Percentiles rank a stretch among this genome's conserved stretches.
These are phyloP conservation scores for Notiomystis cincta DNA, from an alignment of 2,113 vertebrate species.

Conservation along the genomic window DNA sequence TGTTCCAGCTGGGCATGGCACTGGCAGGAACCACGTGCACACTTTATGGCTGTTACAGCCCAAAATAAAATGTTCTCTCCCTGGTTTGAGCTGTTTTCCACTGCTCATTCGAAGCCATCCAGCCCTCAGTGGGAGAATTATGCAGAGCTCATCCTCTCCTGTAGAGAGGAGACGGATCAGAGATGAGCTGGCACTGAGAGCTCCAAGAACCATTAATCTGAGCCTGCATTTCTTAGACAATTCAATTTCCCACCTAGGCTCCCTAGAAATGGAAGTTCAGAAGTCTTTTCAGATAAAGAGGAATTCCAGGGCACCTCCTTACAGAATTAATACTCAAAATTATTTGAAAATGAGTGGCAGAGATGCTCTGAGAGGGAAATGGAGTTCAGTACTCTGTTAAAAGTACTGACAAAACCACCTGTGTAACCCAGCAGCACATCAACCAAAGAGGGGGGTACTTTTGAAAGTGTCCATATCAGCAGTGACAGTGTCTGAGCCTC, in stretches of 20 bases:
- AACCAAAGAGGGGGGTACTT: not conserved
- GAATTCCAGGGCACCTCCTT: not conserved
- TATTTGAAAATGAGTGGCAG: not conserved
- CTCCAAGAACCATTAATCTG: not conserved
- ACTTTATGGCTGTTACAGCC: not conserved
- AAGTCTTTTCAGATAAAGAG: not conserved
- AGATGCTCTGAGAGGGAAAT: not conserved
- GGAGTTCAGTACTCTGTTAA: not conserved
- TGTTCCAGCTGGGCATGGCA: not conserved
- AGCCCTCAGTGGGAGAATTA: not conserved
- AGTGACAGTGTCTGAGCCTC: not conserved
- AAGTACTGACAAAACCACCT: not conserved
- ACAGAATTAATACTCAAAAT: not conserved
- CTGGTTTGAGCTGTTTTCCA: not conserved
- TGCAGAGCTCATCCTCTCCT: not conserved
- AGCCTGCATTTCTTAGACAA: not conserved
- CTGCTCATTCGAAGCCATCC: not conserved
- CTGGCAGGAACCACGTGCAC: not conserved
- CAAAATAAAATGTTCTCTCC: not conserved
- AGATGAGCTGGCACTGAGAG: not conserved
- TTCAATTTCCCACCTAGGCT: not conserved
- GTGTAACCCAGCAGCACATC: not conserved
- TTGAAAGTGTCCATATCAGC: not conserved
- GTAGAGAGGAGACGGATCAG: not conserved
- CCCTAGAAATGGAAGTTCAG: not conserved